These are phyloP conservation scores for Larimichthys crocea DNA, from an alignment of 2,113 vertebrate genomes.

Conservation along the genomic window DNA sequence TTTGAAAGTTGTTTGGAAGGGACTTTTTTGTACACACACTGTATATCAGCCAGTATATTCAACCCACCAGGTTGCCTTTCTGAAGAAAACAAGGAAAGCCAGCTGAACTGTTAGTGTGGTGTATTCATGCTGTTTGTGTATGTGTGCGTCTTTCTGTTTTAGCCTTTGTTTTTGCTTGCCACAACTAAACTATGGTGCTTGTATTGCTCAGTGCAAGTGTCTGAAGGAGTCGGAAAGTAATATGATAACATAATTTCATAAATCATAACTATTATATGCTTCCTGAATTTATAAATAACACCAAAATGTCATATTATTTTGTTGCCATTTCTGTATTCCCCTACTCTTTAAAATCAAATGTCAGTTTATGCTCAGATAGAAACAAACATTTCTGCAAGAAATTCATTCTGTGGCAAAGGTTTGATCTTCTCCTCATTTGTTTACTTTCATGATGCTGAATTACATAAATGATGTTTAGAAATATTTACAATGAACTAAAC, in stretches of 20 bases:
- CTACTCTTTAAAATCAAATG: slow-evolving; percentile 13
- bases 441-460: neutral
- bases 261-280: neutral
- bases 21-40: slow-evolving; percentile 42
- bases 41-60: slow-evolving; percentile 32
- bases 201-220: slow-evolving; percentile 31
- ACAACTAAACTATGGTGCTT: slow-evolving; percentile 10
- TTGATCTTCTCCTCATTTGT: neutral
- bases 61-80: slow-evolving; percentile 28
- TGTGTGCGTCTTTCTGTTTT: neutral
- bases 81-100: slow-evolving; percentile 36
- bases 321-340: neutral
- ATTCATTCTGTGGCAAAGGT: neutral
- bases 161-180: slow-evolving; percentile 31
- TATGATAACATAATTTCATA: slow-evolving; percentile 5
- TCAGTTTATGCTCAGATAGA: neutral
- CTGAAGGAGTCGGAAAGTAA: slow-evolving; percentile 11
- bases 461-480: neutral
- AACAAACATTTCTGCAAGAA: neutral
- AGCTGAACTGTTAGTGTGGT: slow-evolving; percentile 20
- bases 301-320: neutral
- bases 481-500: neutral
- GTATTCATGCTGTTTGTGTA: slow-evolving; percentile 5
- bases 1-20: slow-evolving; percentile 52
- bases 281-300: slow-evolving; percentile 12